Base-by-base conservation (phyloP, 2,888 invertebrate genomes). In the Hypena proboscidalis region DNA sequence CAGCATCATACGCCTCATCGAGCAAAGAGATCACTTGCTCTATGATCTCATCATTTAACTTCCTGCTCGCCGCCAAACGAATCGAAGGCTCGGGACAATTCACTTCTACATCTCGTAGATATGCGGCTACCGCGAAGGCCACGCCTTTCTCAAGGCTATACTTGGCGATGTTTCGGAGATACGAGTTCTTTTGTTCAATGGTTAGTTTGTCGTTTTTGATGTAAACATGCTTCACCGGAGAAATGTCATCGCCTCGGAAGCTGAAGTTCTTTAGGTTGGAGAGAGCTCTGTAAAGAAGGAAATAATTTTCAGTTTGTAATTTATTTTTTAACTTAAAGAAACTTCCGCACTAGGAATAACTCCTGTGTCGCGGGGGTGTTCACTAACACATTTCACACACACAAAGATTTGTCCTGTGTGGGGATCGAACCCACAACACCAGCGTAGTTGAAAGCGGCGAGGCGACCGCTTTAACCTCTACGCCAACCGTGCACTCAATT, bases 191-290 rank as follows among this genome's bases (percentile, higher is more conserved):
- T 1, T 80, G 70, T 0, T 80, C 72, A 47, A 77, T 78, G 1
- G 86, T 85, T 0, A 89, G 58, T 21, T 92, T 92, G 0, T 89
- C 72, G 5, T 91, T 83, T 3, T 89, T 91, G 22, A 97, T 80
- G 65, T 94, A 94, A 1, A 97, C 74, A 76, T 96, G 96, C 58
- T 96, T 96, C 0, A 96, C 80, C 0, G 97, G 97, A 0, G 96
- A 95, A 0, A 94, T 60, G 3, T 86, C 85, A 58, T 94, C 90
- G 2, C 95, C 95, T 3, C 88, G 74, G 54, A 94, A 78, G n/a
- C 68, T 80, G 64, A 88, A 90, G 62, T 91, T 72, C 31, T 88
- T 82, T 4, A 93, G 80, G 1, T 76, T 69, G 0, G 75, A 55
- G 13, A 93, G 76, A 2, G 88, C 84, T 10, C 88, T 92, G 85